Base-by-base conservation (phyloP, 92 coral and sea anemone genomes). In the Epizoanthus rinbou region DNA sequence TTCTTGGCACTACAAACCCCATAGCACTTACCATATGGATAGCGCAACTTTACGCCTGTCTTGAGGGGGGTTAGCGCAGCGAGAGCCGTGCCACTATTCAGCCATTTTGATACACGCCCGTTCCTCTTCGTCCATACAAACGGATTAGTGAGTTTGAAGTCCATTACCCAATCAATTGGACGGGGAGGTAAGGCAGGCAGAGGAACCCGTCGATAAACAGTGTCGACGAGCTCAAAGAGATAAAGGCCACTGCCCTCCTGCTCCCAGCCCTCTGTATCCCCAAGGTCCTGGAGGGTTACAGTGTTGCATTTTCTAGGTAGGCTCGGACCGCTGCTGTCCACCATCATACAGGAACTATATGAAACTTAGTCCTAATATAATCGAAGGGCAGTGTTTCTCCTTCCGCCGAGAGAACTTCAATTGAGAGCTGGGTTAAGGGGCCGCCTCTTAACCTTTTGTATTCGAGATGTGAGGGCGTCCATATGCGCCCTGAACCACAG, bases 91-190 rank as follows among this genome's bases (percentile, higher is more conserved):
- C 39, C 39, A n/a, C 68, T 63, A 63, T 63, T 63, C 68, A 0
- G 68, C 68, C 68, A 63, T 63, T 63, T 63, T 24, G 68, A 63
- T 4, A 63, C 68, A 63, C 68, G 68, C 8, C 25, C 31, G 68
- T n/a, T 63, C 68, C 23, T 63, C 68, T 63, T 63, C 68, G 23
- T 25, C 68, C 68, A 63, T 63, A 63, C 1, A 63, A 63, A 63
- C 21, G 68, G 68, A 63, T 63, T 63, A 3, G 68, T 63, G 23
- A 63, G 68, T n/a, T n/a, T 63, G 28, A 63, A 63, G 68, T 63
- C 68, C 68, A 18, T 18, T 21, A 63, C 6, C 68, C 68, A 63
- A 23, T 63, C 68, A 63, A 63, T 63, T 0, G 68, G 68, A 21
- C 17, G 31, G 2, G 68, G 68, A 1, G 68, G 68, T 18, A 23